Percentiles rank a stretch among this genome's conserved stretches.
phyloP scores from a whole-genome alignment of 2,113 vertebrate species.

The Etia nguti region DNA sequence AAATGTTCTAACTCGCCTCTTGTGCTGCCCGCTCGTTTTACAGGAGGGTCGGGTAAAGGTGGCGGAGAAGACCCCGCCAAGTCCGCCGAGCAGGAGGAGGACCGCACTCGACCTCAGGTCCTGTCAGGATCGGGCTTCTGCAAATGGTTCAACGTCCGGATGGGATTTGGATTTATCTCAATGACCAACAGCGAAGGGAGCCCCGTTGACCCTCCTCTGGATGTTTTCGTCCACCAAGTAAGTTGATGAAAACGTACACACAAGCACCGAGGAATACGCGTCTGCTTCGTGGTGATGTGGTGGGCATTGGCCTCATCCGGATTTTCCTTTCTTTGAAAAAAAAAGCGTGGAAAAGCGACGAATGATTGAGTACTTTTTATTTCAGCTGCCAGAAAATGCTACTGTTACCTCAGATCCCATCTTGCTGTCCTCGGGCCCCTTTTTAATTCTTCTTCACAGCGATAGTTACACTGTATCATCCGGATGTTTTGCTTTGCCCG shows the following conservation, averaged over 20 bases:
- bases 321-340: not conserved
- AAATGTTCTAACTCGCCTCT: not conserved
- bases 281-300: not conserved
- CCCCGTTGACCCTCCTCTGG: slow-evolving; percentile 88
- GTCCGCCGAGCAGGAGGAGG: slow-evolving; percentile 83
- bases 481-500: slow-evolving; percentile 43
- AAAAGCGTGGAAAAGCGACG: not conserved
- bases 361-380: not conserved
- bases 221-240: slow-evolving; percentile 99
- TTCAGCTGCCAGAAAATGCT: not conserved
- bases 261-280: not conserved
- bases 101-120: slow-evolving; percentile 82
- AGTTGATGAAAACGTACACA: slow-evolving; percentile 56
- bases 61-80: slow-evolving; percentile 85
- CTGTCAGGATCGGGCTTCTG: slow-evolving; percentile 92
- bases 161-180: slow-evolving; percentile 99
- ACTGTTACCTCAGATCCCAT: not conserved
- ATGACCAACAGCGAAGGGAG: slow-evolving; percentile 92
- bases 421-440: not conserved
- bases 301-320: not conserved
- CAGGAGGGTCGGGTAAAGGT: slow-evolving; percentile 94
- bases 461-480: slow-evolving; percentile 9
- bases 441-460: not conserved
- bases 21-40: slow-evolving; percentile 17
- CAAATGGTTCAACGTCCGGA: slow-evolving; percentile 99